phyloP scores from a whole-genome alignment of 2,888 invertebrate genomes.

The Noctua pronuba region DNA sequence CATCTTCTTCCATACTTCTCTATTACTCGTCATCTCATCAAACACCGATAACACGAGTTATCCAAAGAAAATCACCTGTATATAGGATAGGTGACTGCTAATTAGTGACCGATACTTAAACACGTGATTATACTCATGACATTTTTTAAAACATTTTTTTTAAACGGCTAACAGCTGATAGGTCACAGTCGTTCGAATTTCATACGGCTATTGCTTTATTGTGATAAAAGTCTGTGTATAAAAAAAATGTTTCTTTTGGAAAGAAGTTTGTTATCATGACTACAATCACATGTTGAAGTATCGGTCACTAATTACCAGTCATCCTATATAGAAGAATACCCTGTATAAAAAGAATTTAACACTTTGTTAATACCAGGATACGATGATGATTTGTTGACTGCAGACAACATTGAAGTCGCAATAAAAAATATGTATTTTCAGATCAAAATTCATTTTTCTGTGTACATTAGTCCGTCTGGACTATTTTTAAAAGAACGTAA shows the following conservation, averaged over 20 bases:
- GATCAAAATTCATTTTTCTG: conserved; percentile 19
- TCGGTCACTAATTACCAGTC: too few species aligned
- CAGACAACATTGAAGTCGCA: conserved; percentile 24
- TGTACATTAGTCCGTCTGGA: conserved; percentile 43
- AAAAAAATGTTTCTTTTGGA: too few species aligned
- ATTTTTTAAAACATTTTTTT: background rate
- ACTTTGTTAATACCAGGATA: background rate
- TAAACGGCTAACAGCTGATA: too few species aligned
- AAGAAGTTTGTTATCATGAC: too few species aligned
- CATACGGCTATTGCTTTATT: too few species aligned
- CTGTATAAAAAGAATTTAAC: conserved; percentile 5
- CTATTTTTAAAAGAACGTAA: conserved; percentile 33
- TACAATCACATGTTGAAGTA: too few species aligned
- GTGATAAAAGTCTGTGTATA: too few species aligned
- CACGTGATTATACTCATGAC: too few species aligned
- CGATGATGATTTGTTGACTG: conserved; percentile 34
- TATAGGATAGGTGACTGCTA: too few species aligned
- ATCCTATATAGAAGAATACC: background rate
- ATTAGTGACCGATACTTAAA: too few species aligned
- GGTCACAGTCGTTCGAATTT: too few species aligned
- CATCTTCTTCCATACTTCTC: background rate
- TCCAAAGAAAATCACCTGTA: background rate
- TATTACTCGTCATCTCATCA: background rate
- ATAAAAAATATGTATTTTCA: conserved; percentile 34
- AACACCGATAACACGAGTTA: background rate